Base-by-base conservation (phyloP, 2,888 invertebrate genomes). In the Arge pagana region DNA sequence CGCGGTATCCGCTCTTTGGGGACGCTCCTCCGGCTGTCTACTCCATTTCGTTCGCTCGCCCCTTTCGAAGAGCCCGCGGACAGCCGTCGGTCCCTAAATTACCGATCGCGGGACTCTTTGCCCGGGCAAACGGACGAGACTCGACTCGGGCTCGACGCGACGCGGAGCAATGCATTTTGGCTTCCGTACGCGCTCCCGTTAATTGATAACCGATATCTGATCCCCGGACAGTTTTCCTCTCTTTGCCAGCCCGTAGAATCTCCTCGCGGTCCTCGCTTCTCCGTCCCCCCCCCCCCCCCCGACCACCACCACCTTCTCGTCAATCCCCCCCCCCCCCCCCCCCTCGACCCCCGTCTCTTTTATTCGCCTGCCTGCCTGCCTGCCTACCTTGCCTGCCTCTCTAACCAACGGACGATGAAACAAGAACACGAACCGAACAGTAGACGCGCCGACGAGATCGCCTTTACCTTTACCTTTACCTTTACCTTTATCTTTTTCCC, bases 181-280 rank as follows among this genome's bases (percentile, higher is more conserved):
- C 65, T 70, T 66, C 65, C 65, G 66, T 64, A n/a, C n/a, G 57
- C 61, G 61, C 64, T 60, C 64, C 64, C 63, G 67, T 72, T 71
- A 72, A 72, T 71, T 72, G 71, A 72, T 72, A 72, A 71, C 64
- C 55, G 70, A 71, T 72, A 72, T 72, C 71, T 67, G 52, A 69
- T 72, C 68, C 66, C 35, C 19, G 35, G 45, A 51, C 43, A 33
- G 50, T 50, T 51, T 42, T 30, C 54, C 41, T 28, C 52, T 42
- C 54, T 48, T 33, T 11, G 15, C 35, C 19, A 23, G 23, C 5
- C 10, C 30, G 26, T 19, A 35, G 35, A 23, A 39, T 23, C 26
- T 36, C 26, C 24, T 7, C 36, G 4, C 18, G 26, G 18, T 10
- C 36, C 37, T 13, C 30, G 5, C 24, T n/a, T 11, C 11, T 35